Conservation (phyloP, 2,113 vertebrate species). For the Eurystomus gularis region DNA sequence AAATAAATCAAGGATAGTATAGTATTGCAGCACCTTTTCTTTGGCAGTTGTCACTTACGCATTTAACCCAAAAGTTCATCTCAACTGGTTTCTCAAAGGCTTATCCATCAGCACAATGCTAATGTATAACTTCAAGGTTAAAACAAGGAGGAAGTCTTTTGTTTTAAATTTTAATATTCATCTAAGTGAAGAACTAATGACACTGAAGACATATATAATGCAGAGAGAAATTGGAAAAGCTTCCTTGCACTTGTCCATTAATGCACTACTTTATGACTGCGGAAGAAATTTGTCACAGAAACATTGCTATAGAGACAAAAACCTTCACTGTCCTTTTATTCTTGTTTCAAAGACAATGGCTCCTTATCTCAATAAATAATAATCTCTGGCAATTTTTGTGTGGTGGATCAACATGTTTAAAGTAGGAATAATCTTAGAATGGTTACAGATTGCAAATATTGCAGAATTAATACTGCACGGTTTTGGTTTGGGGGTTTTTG, state of each 20-base stretch:
- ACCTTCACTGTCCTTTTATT: not conserved
- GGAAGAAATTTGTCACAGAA: constrained; percentile 21
- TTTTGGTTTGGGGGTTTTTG: not conserved
- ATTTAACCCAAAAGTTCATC: not conserved
- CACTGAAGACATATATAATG: constrained; percentile 25
- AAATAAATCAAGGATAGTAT: not conserved
- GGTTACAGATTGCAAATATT: not conserved
- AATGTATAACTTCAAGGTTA: constrained; percentile 29
- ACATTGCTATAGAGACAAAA: not conserved
- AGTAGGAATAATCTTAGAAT: not conserved
- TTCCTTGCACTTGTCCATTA: constrained; percentile 5
- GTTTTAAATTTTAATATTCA: constrained; percentile 52
- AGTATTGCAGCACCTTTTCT: not conserved
- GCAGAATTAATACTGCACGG: not conserved
- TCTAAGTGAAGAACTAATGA: constrained; percentile 35
- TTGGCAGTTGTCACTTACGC: not conserved
- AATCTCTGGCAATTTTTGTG: not conserved
- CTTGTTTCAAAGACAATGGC: not conserved
- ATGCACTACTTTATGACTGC: not conserved
- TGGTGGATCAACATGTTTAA: not conserved
- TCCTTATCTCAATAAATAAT: not conserved
- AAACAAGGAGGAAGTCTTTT: constrained; percentile 25
- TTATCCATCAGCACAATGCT: not conserved
- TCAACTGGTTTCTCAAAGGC: not conserved
- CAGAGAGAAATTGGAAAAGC: constrained; percentile 3